phyloP scores from a whole-genome alignment of 2,888 invertebrate genomes.

The Apodemia zela region DNA sequence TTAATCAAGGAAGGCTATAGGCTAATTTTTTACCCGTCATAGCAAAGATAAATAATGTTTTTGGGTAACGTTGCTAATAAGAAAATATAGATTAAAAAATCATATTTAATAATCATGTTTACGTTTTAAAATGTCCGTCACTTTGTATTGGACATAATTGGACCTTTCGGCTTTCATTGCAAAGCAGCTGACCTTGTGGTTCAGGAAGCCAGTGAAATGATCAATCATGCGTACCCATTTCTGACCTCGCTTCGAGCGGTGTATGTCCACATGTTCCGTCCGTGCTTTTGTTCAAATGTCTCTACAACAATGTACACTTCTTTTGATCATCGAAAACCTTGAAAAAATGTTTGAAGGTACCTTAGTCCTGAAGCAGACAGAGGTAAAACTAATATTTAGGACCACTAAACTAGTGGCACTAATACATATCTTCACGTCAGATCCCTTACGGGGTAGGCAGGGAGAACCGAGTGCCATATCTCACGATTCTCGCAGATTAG shows the following conservation, averaged over 20 bases:
- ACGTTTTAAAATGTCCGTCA: slow-evolving; percentile 10
- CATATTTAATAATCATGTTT: not conserved
- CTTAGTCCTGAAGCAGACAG: not conserved
- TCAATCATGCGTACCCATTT: slow-evolving; percentile 48
- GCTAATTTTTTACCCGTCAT: too few relatives aligned
- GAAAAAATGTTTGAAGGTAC: not conserved
- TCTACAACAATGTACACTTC: slow-evolving; percentile 9
- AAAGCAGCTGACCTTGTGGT: slow-evolving; percentile 51
- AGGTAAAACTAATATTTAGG: not conserved
- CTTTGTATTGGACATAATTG: slow-evolving; percentile 25
- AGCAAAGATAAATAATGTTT: too few relatives aligned
- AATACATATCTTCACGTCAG: too few relatives aligned
- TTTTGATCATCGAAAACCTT: slow-evolving; percentile 11
- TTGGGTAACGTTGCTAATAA: too few relatives aligned
- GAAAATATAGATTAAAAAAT: not conserved
- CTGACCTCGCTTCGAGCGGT: slow-evolving; percentile 14
- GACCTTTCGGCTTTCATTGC: slow-evolving; percentile 45
- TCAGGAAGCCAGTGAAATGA: slow-evolving; percentile 65
- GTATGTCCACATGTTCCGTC: slow-evolving; percentile 15
- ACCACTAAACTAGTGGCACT: too few relatives aligned
- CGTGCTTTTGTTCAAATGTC: slow-evolving; percentile 18
- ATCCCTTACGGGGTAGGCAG: too few relatives aligned
- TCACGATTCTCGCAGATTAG: too few relatives aligned
- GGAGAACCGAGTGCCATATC: too few relatives aligned
- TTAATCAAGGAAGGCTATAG: too few relatives aligned